phyloP scores from a whole-genome alignment of 53 echinoderm and acorn worm genomes.

The Patiria pectinifera region DNA sequence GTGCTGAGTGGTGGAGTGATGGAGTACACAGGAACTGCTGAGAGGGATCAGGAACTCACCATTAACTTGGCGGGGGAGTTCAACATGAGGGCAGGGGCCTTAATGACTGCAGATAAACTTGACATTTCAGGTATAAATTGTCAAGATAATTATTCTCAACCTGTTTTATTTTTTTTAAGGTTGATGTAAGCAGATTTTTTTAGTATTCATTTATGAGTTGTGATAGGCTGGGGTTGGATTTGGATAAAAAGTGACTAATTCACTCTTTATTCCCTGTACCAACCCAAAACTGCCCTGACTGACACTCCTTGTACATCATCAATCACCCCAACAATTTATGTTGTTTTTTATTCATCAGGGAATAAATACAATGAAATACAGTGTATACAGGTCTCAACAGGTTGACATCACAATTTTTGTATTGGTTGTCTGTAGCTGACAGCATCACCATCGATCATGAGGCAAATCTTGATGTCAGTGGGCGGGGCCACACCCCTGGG shows the following conservation, averaged over 20 bases:
- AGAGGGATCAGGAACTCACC: constrained; percentile 48
- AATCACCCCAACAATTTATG: too few species aligned
- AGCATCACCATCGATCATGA: constrained; percentile 77
- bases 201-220: too few species aligned
- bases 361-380: too few species aligned
- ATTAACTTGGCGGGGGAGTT: constrained; percentile 66
- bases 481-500: constrained; percentile 71
- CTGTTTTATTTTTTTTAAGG: too few species aligned
- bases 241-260: too few species aligned
- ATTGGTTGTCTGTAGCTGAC: constrained; percentile 58
- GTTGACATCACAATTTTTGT: not conserved
- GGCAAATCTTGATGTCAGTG: constrained; percentile 75
- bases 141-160: not conserved
- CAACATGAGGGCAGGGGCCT: constrained; percentile 72
- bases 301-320: too few species aligned
- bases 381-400: not conserved
- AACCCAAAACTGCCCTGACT: too few species aligned
- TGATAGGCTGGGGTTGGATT: too few species aligned
- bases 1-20: constrained; percentile 76
- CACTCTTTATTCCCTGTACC: too few species aligned
- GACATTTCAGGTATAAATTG: constrained; percentile 64
- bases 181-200: too few species aligned
- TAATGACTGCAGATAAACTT: constrained; percentile 67
- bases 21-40: constrained; percentile 68
- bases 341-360: too few species aligned